Evolutionary conservation across 2,113 vertebrate genomes (phyloP).

Genomic region (Chitala chitala): DNA sequence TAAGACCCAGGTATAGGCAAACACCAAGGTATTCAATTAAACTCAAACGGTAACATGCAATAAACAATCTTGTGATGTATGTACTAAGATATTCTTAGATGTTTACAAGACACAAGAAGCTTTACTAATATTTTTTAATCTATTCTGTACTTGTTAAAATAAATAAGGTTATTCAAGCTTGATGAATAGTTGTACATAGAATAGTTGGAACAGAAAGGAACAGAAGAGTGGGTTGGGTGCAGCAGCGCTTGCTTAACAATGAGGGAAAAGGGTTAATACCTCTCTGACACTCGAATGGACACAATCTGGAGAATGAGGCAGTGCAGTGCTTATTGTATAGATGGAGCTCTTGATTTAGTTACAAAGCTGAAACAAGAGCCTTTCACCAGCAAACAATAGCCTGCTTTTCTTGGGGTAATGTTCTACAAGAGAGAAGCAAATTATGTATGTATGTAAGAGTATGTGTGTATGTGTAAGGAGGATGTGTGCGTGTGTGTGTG

Average conservation of each 20-base stretch:
- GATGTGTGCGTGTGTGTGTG: conserved; percentile 23
- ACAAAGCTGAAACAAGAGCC: conserved; percentile 56
- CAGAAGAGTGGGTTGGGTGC: not conserved
- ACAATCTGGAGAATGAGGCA: conserved; percentile 34
- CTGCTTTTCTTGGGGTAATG: conserved; percentile 45
- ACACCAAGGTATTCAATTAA: too few relatives aligned
- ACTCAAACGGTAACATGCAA: too few relatives aligned
- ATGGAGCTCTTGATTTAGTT: conserved; percentile 52
- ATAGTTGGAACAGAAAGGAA: not conserved
- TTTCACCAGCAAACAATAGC: conserved; percentile 53
- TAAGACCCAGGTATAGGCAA: not conserved
- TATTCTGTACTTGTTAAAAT: too few relatives aligned
- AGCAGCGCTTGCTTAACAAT: conserved; percentile 28
- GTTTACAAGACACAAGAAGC: too few relatives aligned
- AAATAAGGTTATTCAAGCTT: conserved; percentile 16
- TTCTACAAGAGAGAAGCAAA: conserved; percentile 54
- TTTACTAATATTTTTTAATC: too few relatives aligned
- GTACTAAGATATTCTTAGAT: too few relatives aligned
- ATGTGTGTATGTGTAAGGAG: conserved; percentile 34
- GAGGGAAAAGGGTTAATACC: conserved; percentile 37
- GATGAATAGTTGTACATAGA: conserved; percentile 11
- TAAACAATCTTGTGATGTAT: not conserved
- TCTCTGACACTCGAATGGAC: conserved; percentile 39
- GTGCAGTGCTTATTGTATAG: conserved; percentile 41
- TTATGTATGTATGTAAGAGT: conserved; percentile 37